Conservation (phyloP, 2,888 invertebrate species). For the Himalopsyche kuldschensis region DNA sequence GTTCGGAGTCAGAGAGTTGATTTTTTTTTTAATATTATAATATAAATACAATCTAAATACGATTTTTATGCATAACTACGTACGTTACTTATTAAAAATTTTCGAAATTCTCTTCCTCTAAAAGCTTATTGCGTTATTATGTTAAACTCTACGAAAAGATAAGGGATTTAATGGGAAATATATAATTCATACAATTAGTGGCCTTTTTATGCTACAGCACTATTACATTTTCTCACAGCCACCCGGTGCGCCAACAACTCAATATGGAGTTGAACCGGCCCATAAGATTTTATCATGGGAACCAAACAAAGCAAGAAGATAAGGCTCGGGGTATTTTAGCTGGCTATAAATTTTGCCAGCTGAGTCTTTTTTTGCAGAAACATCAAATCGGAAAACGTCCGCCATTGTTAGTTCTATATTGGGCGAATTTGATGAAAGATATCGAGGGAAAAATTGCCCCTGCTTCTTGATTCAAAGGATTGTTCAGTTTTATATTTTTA, state of each 20-base stretch:
- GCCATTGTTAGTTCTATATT: not conserved
- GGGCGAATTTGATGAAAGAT: not conserved
- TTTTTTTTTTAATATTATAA: too few relatives aligned
- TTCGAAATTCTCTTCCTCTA: too few relatives aligned
- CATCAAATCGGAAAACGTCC: not conserved
- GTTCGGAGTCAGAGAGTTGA: too few relatives aligned
- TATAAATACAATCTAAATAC: too few relatives aligned
- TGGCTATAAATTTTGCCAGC: not conserved
- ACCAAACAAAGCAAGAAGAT: slow-evolving; percentile 1
- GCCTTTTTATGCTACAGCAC: too few relatives aligned
- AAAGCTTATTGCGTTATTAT: too few relatives aligned
- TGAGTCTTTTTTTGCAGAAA: not conserved
- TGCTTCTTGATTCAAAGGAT: not conserved
- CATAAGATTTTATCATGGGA: slow-evolving; percentile 1
- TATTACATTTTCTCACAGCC: not conserved
- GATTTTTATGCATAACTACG: too few relatives aligned
- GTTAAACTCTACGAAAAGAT: too few relatives aligned
- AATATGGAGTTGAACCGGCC: slow-evolving; percentile 1
- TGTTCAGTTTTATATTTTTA: not conserved
- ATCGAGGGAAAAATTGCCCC: slow-evolving; percentile 1
- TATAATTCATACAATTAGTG: too few relatives aligned
- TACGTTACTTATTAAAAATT: too few relatives aligned
- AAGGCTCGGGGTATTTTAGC: not conserved
- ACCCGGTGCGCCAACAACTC: not conserved
- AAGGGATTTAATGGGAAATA: too few relatives aligned